phyloP scores from a whole-genome alignment of 2,113 vertebrate species.

The Festucalex cinctus region DNA sequence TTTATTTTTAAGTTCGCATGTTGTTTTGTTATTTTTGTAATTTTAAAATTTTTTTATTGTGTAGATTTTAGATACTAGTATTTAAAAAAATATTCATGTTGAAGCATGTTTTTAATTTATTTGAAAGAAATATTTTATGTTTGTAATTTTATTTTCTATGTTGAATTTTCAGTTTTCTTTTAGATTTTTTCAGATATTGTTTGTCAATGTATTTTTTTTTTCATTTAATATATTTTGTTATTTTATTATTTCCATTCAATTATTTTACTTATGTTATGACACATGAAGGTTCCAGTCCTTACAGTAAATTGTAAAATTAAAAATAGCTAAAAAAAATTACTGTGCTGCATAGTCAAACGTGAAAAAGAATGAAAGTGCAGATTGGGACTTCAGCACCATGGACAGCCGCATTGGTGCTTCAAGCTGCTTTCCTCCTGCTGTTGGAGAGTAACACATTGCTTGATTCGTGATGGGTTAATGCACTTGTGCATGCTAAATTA shows the following conservation, averaged over 20 bases:
- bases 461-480: neutral
- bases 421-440: too few relatives aligned
- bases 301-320: neutral
- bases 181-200: neutral
- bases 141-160: neutral
- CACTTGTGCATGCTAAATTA: constrained; percentile 7
- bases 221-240: neutral
- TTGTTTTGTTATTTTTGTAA: neutral
- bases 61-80: too few relatives aligned
- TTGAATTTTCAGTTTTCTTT: neutral
- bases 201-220: neutral
- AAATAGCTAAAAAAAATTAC: neutral
- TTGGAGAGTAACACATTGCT: neutral
- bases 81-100: too few relatives aligned
- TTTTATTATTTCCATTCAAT: neutral
- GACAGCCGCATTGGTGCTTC: constrained; percentile 33
- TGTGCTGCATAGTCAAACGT: neutral
- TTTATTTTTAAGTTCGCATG: neutral
- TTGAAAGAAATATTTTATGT: too few relatives aligned
- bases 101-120: too few relatives aligned
- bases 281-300: neutral
- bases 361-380: neutral
- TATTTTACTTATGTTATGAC: neutral
- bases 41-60: too few relatives aligned
- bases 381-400: constrained; percentile 57